Conservation (phyloP, 2,113 vertebrate genomes). For the Nyctibius bracteatus region DNA sequence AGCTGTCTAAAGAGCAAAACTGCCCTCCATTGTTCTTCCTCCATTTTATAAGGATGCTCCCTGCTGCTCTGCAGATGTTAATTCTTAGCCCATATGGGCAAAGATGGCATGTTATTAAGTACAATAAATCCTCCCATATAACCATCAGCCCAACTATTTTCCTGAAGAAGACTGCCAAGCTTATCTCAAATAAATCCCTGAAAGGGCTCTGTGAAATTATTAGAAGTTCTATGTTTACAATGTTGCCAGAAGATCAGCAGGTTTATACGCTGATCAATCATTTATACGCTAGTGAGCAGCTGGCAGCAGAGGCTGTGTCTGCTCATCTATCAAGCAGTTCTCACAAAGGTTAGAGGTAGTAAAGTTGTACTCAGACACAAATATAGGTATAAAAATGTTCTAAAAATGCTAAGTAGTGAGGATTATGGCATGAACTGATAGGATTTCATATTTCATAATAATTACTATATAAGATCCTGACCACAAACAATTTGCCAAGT, state of each 20-base stretch:
- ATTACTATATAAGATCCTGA: not conserved
- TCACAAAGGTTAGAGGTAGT: conserved; percentile 2
- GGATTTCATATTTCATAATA: not conserved
- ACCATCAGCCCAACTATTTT: not conserved
- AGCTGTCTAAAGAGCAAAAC: not conserved
- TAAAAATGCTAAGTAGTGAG: not conserved
- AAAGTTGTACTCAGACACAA: not conserved
- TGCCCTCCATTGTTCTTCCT: not conserved
- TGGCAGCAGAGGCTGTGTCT: not conserved
- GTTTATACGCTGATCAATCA: conserved; percentile 47
- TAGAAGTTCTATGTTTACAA: conserved; percentile 20
- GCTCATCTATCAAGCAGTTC: conserved; percentile 7
- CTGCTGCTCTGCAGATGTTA: not conserved
- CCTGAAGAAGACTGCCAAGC: not conserved
- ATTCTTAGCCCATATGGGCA: not conserved
- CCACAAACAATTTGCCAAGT: not conserved
- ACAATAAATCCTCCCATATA: conserved; percentile 1
- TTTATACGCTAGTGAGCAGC: not conserved
- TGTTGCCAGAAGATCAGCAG: conserved; percentile 3
- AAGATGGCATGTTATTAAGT: not conserved
- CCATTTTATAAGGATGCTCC: not conserved
- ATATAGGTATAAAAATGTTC: conserved; percentile 1
- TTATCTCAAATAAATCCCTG: conserved; percentile 30
- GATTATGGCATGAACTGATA: not conserved
- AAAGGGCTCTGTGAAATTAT: conserved; percentile 34